Percentiles rank a stretch among this genome's conserved stretches.
These are phyloP conservation scores for Bombyx mori DNA, from an alignment of 1,140 invertebrate genomes.

Conservation along the genomic window DNA sequence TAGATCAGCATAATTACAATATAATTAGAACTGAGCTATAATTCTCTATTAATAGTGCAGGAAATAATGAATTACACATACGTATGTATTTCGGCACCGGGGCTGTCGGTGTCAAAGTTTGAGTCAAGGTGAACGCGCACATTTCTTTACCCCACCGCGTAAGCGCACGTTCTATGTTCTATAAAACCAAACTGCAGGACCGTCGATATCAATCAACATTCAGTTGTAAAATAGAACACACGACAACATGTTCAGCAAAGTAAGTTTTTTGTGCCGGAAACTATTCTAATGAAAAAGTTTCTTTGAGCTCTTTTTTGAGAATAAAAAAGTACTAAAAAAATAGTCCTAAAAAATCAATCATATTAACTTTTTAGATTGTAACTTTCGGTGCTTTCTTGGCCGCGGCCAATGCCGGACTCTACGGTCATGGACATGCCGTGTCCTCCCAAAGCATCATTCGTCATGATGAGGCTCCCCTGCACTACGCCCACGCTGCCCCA, in stretches of 20 bases:
- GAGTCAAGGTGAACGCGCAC: conserved; percentile 43
- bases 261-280: conserved; percentile 22
- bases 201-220: conserved; percentile 48
- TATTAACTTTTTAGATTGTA: conserved; percentile 25
- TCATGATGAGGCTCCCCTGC: conserved; percentile 34
- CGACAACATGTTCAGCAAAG: conserved; percentile 55
- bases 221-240: conserved; percentile 29
- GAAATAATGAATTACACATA: conserved; percentile 1
- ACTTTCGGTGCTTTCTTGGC: conserved; percentile 35
- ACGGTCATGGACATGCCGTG: conserved; percentile 36
- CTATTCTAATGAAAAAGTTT: neutral
- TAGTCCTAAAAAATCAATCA: neutral
- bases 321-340: neutral
- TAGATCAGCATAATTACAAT: neutral
- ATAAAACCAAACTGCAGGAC: conserved; percentile 50
- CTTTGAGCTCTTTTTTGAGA: neutral
- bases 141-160: conserved; percentile 45
- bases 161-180: conserved; percentile 23
- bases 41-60: neutral
- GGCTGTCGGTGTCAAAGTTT: conserved; percentile 31
- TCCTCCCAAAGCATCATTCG: conserved; percentile 59
- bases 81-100: conserved; percentile 8
- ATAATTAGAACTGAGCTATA: neutral
- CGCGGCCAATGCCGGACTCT: conserved; percentile 32
- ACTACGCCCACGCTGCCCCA: conserved; percentile 36